phyloP scores from a whole-genome alignment of 2,797 vertebrate genomes.

The Channallabes apus region DNA sequence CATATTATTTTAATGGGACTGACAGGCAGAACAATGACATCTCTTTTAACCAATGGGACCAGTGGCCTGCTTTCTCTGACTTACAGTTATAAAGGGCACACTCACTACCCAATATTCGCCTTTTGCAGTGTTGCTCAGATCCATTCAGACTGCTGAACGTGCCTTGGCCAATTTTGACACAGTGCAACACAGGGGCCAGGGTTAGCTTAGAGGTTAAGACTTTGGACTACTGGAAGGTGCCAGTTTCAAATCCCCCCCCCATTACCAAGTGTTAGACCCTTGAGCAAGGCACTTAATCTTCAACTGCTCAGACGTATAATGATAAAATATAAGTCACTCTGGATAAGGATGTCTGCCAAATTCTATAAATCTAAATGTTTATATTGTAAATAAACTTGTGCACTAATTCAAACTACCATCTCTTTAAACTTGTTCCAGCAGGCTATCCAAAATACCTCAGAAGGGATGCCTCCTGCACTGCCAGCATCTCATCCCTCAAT shows the following conservation, averaged over 20 bases:
- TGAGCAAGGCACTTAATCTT: too few relatives aligned
- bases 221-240: too few relatives aligned
- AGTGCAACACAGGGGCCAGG: neutral
- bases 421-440: constrained; percentile 18
- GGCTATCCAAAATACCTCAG: neutral
- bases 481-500: constrained; percentile 47
- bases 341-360: too few relatives aligned
- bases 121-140: neutral
- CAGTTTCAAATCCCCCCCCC: too few relatives aligned
- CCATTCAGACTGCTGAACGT: neutral
- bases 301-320: too few relatives aligned
- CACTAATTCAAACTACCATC: neutral
- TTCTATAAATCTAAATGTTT: neutral
- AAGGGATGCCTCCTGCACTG: constrained; percentile 47
- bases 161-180: neutral
- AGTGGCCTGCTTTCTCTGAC: neutral
- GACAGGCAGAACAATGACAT: neutral
- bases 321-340: too few relatives aligned
- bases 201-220: too few relatives aligned
- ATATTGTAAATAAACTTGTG: neutral
- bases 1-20: neutral
- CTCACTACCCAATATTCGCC: neutral
- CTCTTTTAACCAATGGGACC: neutral
- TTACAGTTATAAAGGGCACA: neutral
- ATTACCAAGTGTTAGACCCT: too few relatives aligned